These are phyloP conservation scores for Perognathus longimembris DNA, from an alignment of 2,113 vertebrate genomes.

Conservation along the genomic window DNA sequence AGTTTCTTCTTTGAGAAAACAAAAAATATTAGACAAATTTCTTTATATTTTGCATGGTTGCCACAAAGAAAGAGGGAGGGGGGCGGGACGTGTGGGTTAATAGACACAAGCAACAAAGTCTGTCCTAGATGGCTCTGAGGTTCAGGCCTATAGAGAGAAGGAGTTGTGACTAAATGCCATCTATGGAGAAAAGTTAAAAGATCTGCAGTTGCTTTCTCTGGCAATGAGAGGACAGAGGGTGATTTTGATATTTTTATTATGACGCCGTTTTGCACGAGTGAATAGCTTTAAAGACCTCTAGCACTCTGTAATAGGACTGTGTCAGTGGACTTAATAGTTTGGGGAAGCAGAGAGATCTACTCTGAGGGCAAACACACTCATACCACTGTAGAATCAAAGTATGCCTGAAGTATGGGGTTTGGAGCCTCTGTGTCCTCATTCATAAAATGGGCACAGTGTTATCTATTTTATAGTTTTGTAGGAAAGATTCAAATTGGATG, in stretches of 20 bases:
- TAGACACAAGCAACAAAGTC: neutral
- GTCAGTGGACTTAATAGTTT: neutral
- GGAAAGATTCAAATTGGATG: neutral
- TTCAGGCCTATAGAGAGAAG: neutral
- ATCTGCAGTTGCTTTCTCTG: neutral
- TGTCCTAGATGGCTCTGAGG: neutral
- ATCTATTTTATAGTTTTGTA: neutral
- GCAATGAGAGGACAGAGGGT: neutral
- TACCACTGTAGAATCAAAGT: neutral
- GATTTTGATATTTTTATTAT: constrained; percentile 37
- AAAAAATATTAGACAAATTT: neutral
- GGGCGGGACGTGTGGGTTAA: no score
- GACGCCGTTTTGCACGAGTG: constrained; percentile 6
- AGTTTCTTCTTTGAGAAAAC: neutral
- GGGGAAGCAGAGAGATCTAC: neutral
- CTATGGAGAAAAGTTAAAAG: neutral
- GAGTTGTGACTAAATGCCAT: neutral
- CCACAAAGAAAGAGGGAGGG: neutral
- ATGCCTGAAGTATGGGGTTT: neutral
- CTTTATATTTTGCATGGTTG: neutral
- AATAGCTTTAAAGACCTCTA: neutral
- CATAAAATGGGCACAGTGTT: neutral
- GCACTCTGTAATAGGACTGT: neutral
- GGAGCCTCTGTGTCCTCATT: neutral
- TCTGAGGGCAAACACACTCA: neutral